phyloP scores from a whole-genome alignment of 2,113 vertebrate species.

The Cygnus buccinator region DNA sequence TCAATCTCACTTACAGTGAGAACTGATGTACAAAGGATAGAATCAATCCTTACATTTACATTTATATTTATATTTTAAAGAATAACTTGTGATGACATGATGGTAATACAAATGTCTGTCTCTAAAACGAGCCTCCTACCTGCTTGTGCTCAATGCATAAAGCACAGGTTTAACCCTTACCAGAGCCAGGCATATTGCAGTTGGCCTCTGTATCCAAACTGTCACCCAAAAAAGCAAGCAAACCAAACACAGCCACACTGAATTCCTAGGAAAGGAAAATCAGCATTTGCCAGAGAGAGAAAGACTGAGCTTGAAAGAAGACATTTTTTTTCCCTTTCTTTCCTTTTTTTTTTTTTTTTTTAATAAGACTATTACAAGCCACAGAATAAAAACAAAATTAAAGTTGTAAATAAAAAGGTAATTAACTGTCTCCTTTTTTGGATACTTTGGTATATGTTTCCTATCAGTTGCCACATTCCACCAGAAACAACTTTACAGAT shows the following conservation, averaged over 20 bases:
- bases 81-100: background rate
- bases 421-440: conserved; percentile 70
- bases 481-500: conserved; percentile 64
- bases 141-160: background rate
- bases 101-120: background rate
- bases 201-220: background rate
- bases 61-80: conserved; percentile 27
- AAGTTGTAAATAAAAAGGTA: conserved; percentile 73
- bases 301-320: background rate
- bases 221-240: background rate
- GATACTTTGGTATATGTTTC: conserved; percentile 47
- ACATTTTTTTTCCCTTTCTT: background rate
- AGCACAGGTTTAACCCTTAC: background rate
- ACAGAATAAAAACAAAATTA: conserved; percentile 50
- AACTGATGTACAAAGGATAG: background rate
- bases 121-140: background rate
- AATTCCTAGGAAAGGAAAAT: background rate
- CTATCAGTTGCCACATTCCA: conserved; percentile 63
- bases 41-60: background rate
- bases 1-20: background rate
- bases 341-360: background rate
- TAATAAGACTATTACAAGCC: conserved; percentile 56
- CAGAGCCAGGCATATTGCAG: background rate
- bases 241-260: background rate
- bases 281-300: background rate